A percentile compares a stretch with the other conserved stretches of the same genome.
These are phyloP conservation scores for Enteromius treurensis DNA, from an alignment of 2,797 vertebrate species.

Conservation along the genomic window DNA sequence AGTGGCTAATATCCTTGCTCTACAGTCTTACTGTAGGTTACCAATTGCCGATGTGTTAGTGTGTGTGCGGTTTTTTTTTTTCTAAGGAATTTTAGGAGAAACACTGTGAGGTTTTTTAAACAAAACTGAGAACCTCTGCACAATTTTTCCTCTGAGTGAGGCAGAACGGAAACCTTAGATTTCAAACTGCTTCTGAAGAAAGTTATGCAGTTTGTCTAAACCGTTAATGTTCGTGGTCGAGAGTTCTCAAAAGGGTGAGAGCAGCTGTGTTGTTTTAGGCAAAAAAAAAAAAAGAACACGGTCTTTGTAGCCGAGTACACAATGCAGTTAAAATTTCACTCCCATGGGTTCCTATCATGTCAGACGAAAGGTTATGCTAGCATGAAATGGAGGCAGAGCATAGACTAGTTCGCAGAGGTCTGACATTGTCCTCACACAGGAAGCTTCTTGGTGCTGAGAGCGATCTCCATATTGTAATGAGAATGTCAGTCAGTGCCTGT, in stretches of 20 bases:
- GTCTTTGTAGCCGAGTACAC: constrained; percentile 19
- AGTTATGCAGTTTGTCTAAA: constrained; percentile 5
- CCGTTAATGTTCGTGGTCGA: background rate
- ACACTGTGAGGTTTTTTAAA: background rate
- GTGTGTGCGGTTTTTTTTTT: background rate
- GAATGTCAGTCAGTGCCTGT: constrained; percentile 43
- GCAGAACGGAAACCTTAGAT: background rate
- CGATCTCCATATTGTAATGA: constrained; percentile 46
- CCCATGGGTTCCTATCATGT: constrained; percentile 44
- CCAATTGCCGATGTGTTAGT: background rate
- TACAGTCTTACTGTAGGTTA: background rate
- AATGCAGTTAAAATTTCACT: constrained; percentile 5
- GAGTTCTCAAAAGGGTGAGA: constrained; percentile 2
- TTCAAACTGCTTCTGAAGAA: constrained; percentile 10
- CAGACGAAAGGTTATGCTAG: constrained; percentile 47
- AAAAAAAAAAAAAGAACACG: constrained; percentile 18
- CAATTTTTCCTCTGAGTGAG: background rate
- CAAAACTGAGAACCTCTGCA: background rate
- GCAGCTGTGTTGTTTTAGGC: constrained; percentile 13
- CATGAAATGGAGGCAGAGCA: constrained; percentile 42
- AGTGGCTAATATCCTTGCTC: background rate
- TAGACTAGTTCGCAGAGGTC: constrained; percentile 29
- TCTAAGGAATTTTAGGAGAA: background rate
- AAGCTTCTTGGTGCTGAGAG: constrained; percentile 42
- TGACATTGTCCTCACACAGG: constrained; percentile 44